Conservation (phyloP, 2,113 vertebrate genomes). For the Alouatta palliata region DNA sequence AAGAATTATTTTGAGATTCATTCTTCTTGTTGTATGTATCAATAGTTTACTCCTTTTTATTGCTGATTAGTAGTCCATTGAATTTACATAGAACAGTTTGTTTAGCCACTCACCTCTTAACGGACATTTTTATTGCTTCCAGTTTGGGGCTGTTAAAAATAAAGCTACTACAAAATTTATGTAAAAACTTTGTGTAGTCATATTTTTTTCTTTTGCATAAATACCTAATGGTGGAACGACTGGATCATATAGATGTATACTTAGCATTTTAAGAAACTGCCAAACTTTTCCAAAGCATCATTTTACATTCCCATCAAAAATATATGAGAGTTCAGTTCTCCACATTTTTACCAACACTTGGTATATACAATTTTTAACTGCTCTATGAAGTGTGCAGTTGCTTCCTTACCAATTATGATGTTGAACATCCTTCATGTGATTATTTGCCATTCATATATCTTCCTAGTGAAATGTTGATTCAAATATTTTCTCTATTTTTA, state of each 20-base stretch:
- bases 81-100: not conserved
- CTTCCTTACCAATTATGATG: not conserved
- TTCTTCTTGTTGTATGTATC: not conserved
- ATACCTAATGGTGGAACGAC: not conserved
- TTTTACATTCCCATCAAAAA: not conserved
- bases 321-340: not conserved
- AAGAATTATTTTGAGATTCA: not conserved
- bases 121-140: not conserved
- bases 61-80: not conserved
- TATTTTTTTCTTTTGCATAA: not conserved
- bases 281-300: not conserved
- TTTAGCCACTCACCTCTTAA: not conserved
- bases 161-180: not conserved
- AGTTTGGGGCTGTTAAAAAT: not conserved
- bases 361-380: not conserved
- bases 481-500: not conserved
- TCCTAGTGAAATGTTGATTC: not conserved
- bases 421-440: not conserved
- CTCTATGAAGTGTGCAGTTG: not conserved
- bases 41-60: not conserved
- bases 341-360: not conserved
- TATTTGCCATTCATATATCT: not conserved
- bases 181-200: not conserved
- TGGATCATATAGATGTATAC: not conserved
- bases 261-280: not conserved